Evolutionary conservation across 2,797 vertebrate species (phyloP).

Genomic region (Antennarius maculatus): DNA sequence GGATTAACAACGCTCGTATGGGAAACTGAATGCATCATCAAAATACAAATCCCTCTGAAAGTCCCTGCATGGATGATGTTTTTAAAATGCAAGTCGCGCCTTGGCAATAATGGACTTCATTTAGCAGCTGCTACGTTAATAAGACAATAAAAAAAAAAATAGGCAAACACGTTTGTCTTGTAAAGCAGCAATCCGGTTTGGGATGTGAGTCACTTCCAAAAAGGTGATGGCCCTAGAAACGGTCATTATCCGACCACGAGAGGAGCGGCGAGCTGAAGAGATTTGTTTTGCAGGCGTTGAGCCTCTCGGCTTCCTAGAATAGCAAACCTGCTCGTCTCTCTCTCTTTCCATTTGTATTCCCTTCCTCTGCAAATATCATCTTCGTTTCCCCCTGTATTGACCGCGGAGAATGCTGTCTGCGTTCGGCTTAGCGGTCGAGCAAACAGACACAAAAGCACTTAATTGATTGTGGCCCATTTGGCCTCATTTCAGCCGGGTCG

Average conservation of each 20-base stretch:
- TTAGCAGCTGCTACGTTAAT: conserved; percentile 2
- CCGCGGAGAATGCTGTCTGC: conserved; percentile 7
- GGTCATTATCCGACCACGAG: conserved; percentile 40
- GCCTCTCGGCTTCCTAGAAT: conserved; percentile 19
- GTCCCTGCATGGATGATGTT: background rate
- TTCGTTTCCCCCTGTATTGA: conserved; percentile 38
- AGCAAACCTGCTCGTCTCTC: conserved; percentile 18
- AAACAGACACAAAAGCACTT: conserved; percentile 33
- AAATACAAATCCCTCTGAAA: conserved; percentile 18
- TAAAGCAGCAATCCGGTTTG: conserved; percentile 60
- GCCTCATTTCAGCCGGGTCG: conserved; percentile 29
- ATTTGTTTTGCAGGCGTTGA: conserved; percentile 45
- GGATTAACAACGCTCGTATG: conserved; percentile 13
- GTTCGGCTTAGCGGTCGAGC: conserved; percentile 41
- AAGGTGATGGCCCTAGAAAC: conserved; percentile 48
- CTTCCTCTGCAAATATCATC: conserved; percentile 21
- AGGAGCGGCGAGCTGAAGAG: conserved; percentile 47
- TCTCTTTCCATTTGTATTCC: conserved; percentile 5
- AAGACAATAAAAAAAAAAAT: conserved; percentile 11
- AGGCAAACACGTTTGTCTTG: conserved; percentile 10
- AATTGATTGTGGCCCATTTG: conserved; percentile 67
- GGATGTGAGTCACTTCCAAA: conserved; percentile 52
- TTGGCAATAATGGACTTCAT: conserved; percentile 4
- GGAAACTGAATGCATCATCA: conserved; percentile 14
- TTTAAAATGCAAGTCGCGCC: conserved; percentile 19